Evolutionary conservation across 2,888 invertebrate species (phyloP).

Genomic region (Napeogenes inachia): DNA sequence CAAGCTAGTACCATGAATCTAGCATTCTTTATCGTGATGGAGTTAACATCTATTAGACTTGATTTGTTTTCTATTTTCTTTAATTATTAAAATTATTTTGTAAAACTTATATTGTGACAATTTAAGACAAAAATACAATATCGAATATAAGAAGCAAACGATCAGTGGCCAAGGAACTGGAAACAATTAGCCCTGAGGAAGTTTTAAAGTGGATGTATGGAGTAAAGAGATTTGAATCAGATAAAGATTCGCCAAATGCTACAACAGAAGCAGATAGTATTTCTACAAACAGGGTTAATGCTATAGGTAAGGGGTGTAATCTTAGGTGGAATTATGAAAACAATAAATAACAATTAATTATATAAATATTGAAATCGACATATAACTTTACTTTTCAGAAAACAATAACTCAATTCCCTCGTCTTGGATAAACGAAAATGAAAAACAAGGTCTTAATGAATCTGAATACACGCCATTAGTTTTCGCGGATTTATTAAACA

Average conservation of each 20-base stretch:
- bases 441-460: not conserved
- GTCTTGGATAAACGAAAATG: not conserved
- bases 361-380: no score
- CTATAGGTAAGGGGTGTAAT: not conserved
- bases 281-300: not conserved
- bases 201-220: constrained; percentile 43
- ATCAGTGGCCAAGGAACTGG: constrained; percentile 22
- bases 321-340: no score
- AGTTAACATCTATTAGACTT: no score
- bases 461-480: constrained; percentile 9
- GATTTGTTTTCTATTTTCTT: no score
- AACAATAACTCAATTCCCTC: not conserved
- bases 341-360: no score
- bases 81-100: no score
- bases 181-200: constrained; percentile 32
- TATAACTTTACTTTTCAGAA: not conserved
- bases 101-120: not conserved
- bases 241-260: not conserved
- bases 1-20: no score
- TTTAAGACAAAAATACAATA: constrained; percentile 7
- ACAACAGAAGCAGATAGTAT: constrained; percentile 4
- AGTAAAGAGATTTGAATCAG: constrained; percentile 21
- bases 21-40: no score
- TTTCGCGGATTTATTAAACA: constrained; percentile 11
- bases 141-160: constrained; percentile 34